Evolutionary conservation across 2,888 invertebrate genomes (phyloP), one percentile per base, ranked within the genome.

Genomic region (Pristionchus entomophagus): DNA sequence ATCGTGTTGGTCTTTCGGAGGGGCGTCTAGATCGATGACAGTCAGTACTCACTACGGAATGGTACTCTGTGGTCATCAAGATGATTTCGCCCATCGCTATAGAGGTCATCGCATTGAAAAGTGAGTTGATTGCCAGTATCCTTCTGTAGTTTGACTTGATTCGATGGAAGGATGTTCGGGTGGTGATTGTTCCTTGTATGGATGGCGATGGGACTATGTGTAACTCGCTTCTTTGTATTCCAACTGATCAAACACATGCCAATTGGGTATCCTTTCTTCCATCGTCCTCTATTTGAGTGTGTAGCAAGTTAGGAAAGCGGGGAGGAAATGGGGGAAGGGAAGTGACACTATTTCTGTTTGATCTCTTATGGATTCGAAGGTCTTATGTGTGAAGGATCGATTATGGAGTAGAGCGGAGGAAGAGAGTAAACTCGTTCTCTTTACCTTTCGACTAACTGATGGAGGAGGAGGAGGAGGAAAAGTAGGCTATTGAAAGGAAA

Each of bases 61-160:
- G 92, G 91, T 91, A 65, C 88, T 91, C 84, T 91, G 91, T 86
- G 90, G 90, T 84, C 88, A 90, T 81, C 90, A 90, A 41, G 93
- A 93, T 89, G 91, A 93, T 83, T 62, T 91, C 45, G 89, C 90
- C 35, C 92, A 92, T 69, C 91, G 92, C 38, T 93, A 93, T 87
- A 90, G 93, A 32, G 93, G 93, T 3, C 85, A 84, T 65, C 88
- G 92, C n/a, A 93, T 93, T 41, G 93, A 93, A 80, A 93, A 93
- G 93, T 92, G 26, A 83, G 90, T 84, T 41, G 19, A 69, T 77
- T 82, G 35, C 38, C 41, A 45, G 10, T 56, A 56, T 56, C 22
- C n/a, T n/a, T n/a, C 56, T 56, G 22, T 22, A 5, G 22, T 17
- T 56, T 22, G 10, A 14, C 56, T 22, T 17, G 17, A 22, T 8